Conservation (phyloP, 2,888 invertebrate species). For the Cecidostiba fungosa region DNA sequence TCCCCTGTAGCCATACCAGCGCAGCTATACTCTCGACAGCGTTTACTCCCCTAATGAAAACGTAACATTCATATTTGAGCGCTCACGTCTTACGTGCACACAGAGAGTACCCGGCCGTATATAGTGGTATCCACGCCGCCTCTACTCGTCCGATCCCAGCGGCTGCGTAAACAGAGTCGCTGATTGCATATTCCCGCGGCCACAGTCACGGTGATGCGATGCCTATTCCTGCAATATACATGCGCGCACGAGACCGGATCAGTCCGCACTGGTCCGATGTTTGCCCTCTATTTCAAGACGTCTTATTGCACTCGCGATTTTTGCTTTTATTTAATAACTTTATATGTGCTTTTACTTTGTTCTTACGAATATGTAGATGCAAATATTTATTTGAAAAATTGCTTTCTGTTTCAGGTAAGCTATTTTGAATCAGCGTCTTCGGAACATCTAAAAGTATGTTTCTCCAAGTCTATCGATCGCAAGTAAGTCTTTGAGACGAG, state of each 20-base stretch:
- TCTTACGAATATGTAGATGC: background rate
- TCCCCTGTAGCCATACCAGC: slow-evolving; percentile 4
- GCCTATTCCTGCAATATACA: slow-evolving; percentile 17
- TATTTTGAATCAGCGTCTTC: background rate
- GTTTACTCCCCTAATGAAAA: slow-evolving; percentile 27
- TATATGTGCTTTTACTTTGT: background rate
- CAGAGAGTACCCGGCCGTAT: background rate
- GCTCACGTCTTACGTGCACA: background rate
- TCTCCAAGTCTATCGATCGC: background rate
- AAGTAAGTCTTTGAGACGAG: background rate
- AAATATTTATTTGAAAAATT: slow-evolving; percentile 13
- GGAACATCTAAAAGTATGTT: background rate
- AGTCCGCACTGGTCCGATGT: background rate
- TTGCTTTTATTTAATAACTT: background rate
- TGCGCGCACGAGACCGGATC: background rate
- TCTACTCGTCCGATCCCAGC: slow-evolving; percentile 3
- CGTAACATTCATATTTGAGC: slow-evolving; percentile 47
- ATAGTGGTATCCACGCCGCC: background rate
- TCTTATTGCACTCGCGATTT: background rate
- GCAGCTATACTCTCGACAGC: background rate
- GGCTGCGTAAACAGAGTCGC: slow-evolving; percentile 43
- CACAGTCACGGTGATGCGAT: background rate
- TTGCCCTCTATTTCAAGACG: background rate
- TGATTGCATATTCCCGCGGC: slow-evolving; percentile 46
- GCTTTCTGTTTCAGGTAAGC: slow-evolving; percentile 45